Base-by-base conservation (phyloP, 2,888 invertebrate species). In the Diaphora mendica region DNA sequence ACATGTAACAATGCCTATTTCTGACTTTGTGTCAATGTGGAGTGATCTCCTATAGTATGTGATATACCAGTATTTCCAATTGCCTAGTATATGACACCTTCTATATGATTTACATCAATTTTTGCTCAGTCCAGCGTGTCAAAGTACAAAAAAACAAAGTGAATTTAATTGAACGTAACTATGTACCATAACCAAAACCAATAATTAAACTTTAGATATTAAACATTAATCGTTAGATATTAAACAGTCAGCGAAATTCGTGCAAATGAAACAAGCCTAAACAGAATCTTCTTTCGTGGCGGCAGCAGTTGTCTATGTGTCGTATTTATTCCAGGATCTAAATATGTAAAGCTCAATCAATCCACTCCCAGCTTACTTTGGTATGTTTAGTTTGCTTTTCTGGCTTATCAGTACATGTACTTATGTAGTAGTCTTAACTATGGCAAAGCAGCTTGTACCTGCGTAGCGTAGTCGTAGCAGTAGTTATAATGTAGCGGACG, bases 401-500 rank as follows among this genome's bases (percentile, higher is more conserved):
- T 79, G 70, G 81, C 79, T 85, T 84, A 71, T 75, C 78, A 79
- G 77, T 81, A 71, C 79, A 76, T 85, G 70, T 77, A 78, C 75
- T 67, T 84, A 72, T 83, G 85, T 84, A 83, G 82, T 76, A 69
- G 76, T 78, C 74, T 76, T 71, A 15, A 55, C 35, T 71, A 65
- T 51, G 67, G 62, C 68, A 65, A 73, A 65, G 69, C 73, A 73
- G 42, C 73, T 70, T 64, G 62, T 72, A 35, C 44, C 70, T 71
- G 73, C 62, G 73, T 83, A 85, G 80, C 72, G 76, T 82, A 82
- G 79, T 73, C 70, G 83, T 85, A 85, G 84, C 76, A 81, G 82
- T 88, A 86, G 88, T 85, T 83, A 79, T 87, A 85, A 83, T 75
- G 86, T 87, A 87, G 88, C 85, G 89, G 89, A 88, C 88, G 89